Evolutionary conservation across 2,797 vertebrate genomes (phyloP), one percentile per base, ranked within the genome.

Genomic region (Thripadectes ignobilis): DNA sequence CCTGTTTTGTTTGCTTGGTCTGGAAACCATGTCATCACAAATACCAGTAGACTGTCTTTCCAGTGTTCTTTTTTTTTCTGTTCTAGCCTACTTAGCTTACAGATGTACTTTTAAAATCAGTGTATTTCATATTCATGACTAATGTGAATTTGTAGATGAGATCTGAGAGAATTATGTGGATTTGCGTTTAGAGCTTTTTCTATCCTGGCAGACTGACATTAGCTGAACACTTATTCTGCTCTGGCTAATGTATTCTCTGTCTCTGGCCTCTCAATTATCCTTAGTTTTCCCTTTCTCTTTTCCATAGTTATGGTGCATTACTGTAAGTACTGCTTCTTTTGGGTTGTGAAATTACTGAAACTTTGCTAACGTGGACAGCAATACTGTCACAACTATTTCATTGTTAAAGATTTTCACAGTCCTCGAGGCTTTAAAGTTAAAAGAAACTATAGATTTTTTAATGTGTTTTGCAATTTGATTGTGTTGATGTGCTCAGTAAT

Each of bases 121-220:
- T 69, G 51, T n/a, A 84, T 79, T 85, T 88, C 59, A 76, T 93
- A 92, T 88, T 94, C 79, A 94, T 87, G 63, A 93, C 73, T 86
- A 88, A 94, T 46, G 66, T 90, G 95, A 92, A 94, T 90, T 88
- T 93, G 69, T 61, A 93, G 71, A 95, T 3, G 73, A 82, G 89
- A 97, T 94, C 59, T 66, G 22, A 85, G 71, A 93, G 94, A 96
- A 95, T 96, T 96, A 96, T 73, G 59, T 67, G 92, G 91, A 96
- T 95, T 96, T 96, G 93, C 74, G 27, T 90, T 95, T 79, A 95
- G 80, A 93, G 91, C 83, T 95, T 94, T 93, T 84, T 43, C 52
- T 23, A 61, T 92, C 57, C 63, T 82, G 71, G 45, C 88, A 95
- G 71, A 48, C 36, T 79, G 83, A 89, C 74, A 54, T 43, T 73